A percentile compares a stretch with the other conserved stretches of the same genome.
Conservation (phyloP, 2,797 vertebrate genomes). For the Paguma larvata region DNA sequence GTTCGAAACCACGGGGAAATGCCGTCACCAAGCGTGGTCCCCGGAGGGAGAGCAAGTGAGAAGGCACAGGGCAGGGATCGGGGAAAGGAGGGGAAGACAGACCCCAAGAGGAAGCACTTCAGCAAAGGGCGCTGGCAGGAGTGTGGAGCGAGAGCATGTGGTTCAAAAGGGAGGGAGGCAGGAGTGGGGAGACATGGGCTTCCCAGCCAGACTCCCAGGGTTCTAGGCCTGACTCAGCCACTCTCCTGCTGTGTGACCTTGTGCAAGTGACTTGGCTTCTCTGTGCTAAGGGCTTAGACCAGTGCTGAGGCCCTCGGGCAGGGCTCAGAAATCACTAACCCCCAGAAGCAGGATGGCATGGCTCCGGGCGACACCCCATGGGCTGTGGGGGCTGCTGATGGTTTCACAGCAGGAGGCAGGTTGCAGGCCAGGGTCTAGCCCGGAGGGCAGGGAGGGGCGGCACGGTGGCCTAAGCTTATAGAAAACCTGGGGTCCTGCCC, state of each 20-base stretch:
- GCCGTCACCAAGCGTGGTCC: background rate
- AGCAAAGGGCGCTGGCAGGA: fast-evolving
- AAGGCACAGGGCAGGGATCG: background rate
- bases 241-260: background rate
- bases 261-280: background rate
- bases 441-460: background rate
- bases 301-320: fast-evolving
- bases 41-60: background rate
- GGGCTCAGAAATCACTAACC: background rate
- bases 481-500: background rate
- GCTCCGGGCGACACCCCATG: background rate
- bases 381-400: background rate
- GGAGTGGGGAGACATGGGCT: background rate
- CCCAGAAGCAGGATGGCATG: background rate
- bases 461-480: background rate
- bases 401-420: background rate
- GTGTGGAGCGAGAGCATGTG: fast-evolving
- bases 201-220: no score
- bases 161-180: background rate
- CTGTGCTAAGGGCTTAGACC: background rate
- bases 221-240: background rate
- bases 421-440: background rate
- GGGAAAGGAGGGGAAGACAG: no score
- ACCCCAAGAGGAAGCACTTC: background rate
- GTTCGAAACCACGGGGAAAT: background rate